Evolutionary conservation across 2,113 vertebrate genomes (phyloP).

Genomic region (Macaca mulatta): DNA sequence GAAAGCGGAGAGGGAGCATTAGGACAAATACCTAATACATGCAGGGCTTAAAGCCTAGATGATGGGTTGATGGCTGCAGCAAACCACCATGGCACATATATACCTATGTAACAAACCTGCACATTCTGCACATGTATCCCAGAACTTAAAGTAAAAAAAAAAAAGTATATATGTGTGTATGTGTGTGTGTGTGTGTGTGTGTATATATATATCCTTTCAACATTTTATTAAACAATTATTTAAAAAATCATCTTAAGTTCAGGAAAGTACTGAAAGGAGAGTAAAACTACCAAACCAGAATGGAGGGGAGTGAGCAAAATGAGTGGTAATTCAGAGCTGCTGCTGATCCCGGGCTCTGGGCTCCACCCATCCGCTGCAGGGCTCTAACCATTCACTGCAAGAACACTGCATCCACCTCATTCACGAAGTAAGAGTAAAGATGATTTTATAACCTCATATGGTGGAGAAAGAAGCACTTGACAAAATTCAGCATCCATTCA

Average conservation of each 20-base stretch:
- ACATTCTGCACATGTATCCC: too few species aligned
- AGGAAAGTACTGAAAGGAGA: neutral
- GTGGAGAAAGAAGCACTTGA: neutral
- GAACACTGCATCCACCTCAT: neutral
- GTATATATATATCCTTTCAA: accelerated
- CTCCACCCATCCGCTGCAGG: too few species aligned
- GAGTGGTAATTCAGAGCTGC: neutral
- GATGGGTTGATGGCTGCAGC: too few species aligned
- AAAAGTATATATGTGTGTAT: too few species aligned
- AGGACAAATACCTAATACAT: too few species aligned
- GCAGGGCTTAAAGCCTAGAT: too few species aligned
- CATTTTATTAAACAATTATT: neutral
- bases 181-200: too few species aligned
- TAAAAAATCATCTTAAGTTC: neutral
- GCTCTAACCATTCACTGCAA: too few species aligned
- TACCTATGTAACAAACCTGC: too few species aligned
- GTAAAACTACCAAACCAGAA: neutral
- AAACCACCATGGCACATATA: too few species aligned
- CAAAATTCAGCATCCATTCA: constrained; percentile 3
- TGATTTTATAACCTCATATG: neutral
- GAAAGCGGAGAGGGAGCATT: too few species aligned
- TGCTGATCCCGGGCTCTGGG: neutral
- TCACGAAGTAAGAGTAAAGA: neutral
- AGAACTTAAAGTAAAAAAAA: too few species aligned
- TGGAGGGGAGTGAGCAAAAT: neutral